phyloP scores from a whole-genome alignment of 2,113 vertebrate species.

The Chauna torquata region DNA sequence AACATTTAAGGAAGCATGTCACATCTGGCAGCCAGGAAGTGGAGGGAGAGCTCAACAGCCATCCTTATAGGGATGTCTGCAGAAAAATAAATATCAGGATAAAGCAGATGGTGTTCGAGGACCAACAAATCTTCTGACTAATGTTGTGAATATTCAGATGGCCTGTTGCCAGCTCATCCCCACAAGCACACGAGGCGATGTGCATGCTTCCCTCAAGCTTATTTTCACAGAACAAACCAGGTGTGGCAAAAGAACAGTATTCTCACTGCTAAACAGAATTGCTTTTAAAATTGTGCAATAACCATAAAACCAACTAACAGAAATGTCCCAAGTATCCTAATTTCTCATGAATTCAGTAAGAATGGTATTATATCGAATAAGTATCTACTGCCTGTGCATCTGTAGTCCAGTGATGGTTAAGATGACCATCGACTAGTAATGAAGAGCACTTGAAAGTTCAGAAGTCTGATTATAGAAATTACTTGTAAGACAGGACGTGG shows the following conservation, averaged over 20 bases:
- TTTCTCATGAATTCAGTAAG: neutral
- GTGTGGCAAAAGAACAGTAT: neutral
- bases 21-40: neutral
- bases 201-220: neutral
- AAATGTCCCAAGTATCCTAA: neutral
- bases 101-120: neutral
- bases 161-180: neutral
- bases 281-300: neutral
- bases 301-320: neutral
- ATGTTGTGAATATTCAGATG: neutral
- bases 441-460: neutral
- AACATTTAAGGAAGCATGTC: neutral
- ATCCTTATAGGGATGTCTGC: neutral
- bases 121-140: neutral
- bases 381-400: neutral
- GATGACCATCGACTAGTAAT: neutral
- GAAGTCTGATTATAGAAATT: neutral
- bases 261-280: neutral
- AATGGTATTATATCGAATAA: neutral
- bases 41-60: neutral
- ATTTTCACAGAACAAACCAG: neutral
- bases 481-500: neutral
- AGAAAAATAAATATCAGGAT: neutral
- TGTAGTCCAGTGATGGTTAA: neutral
- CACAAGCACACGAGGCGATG: rapidly evolving